Evolutionary conservation across 2,888 invertebrate species (phyloP).

Genomic region (Tiliacea aurago): DNA sequence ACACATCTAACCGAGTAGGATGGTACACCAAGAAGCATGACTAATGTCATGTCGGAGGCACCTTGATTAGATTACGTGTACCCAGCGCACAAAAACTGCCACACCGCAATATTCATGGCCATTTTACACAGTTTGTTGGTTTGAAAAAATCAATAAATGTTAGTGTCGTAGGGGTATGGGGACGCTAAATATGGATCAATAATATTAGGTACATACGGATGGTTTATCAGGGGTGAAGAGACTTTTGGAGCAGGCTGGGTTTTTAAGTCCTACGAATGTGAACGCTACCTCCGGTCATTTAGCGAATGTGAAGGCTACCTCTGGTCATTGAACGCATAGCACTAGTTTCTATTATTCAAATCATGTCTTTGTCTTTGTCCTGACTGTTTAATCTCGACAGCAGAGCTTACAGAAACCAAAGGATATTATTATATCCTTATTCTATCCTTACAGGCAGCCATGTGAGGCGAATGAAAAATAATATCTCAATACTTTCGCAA

Average conservation of each 20-base stretch:
- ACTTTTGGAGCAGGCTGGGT: not conserved
- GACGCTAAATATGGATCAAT: conserved; percentile 13
- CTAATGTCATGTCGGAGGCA: conserved; percentile 38
- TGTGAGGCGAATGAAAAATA: not conserved
- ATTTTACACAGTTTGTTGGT: conserved; percentile 9
- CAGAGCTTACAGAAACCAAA: not conserved
- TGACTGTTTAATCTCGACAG: not conserved
- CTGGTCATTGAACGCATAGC: not conserved
- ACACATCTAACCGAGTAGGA: not conserved
- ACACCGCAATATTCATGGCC: conserved; percentile 35
- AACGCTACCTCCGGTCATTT: not conserved
- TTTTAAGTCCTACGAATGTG: not conserved
- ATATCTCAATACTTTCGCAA: not conserved
- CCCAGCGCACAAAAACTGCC: not conserved
- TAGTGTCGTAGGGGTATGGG: not conserved
- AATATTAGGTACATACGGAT: not conserved
- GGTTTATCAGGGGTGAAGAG: not conserved
- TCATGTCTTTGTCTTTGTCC: not conserved
- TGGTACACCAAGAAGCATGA: conserved; percentile 41
- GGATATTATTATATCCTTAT: not conserved
- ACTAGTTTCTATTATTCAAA: not conserved
- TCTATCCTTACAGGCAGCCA: not conserved
- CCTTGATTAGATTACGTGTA: conserved; percentile 47
- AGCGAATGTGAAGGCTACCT: not conserved
- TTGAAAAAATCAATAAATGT: conserved; percentile 19